Base-by-base conservation (phyloP, 2,888 invertebrate genomes). In the Cheiracanthium punctorium region DNA sequence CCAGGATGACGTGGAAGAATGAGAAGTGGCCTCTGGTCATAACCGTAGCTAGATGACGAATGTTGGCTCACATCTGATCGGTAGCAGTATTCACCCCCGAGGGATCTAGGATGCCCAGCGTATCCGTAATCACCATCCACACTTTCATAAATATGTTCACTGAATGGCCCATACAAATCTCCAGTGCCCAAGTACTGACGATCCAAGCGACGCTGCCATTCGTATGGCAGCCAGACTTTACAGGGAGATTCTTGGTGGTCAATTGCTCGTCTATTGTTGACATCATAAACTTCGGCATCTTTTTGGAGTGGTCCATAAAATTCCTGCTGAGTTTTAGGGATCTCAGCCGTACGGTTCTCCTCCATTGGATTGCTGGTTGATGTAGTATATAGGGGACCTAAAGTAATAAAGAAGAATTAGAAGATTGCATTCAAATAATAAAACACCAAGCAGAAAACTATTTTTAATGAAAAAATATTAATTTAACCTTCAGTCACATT, bases 61-160 rank as follows among this genome's bases (percentile, higher is more conserved):
- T 89, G 88, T 65, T 89, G 89, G 37, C 89, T 89, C 14, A 88
- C 81, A 65, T 89, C 89, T 2, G 89, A 88, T 30, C 84, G 82
- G 33, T 84, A 87, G 33, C 88, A 88, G 52, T 89, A 89, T 52
- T 88, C 80, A 28, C 85, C 82, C 8, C 74, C 82, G 4, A 86
- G 72, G 1, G 88, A 79, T 58, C 87, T 41, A 10, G 85, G 87
- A 43, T 86, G 79, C 30, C 87, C 88, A 12, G 77, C 67, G 41
- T 82, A 81, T 24, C 88, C 82, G 17, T 88, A 88, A 73, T 89
- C 89, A 30, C 87, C 89, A 33, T 89, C 89, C 28, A 89, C 89
- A 37, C 88, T 81, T 43, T 89, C 89, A 43, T 89, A 89, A 20
- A 89, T 89, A 69, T 89, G 89, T 72, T 89, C 89, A 97, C 76